A percentile compares a stretch with the other conserved stretches of the same genome.
phyloP scores from a whole-genome alignment of 2,888 invertebrate genomes.

The Cephalotes varians region DNA sequence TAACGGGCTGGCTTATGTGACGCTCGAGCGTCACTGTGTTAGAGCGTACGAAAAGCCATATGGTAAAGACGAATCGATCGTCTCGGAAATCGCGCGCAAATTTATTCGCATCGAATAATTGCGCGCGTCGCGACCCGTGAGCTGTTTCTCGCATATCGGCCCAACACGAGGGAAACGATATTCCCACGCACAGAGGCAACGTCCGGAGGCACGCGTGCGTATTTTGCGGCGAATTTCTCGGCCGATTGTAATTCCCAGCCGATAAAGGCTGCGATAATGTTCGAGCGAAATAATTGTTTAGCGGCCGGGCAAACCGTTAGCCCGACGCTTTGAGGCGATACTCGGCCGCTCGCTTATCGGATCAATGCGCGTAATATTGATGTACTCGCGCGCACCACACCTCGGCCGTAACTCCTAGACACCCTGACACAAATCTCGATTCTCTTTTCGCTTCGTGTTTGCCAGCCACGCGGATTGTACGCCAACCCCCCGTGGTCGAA shows the following conservation, averaged over 20 bases:
- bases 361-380: conserved; percentile 30
- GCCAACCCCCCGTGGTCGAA: not conserved
- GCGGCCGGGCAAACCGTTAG: conserved; percentile 34
- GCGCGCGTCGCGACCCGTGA: not conserved
- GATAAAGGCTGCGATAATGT: conserved; percentile 40
- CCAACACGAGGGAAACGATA: not conserved
- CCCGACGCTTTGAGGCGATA: conserved; percentile 21
- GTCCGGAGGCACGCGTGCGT: not conserved
- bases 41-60: not conserved
- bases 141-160: conserved; percentile 37
- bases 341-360: conserved; percentile 13
- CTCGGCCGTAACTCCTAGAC: not conserved
- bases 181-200: conserved; percentile 34
- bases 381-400: not conserved
- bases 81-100: conserved; percentile 25
- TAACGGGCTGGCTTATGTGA: conserved; percentile 71
- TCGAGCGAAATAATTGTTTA: conserved; percentile 47
- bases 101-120: conserved; percentile 47
- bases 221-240: not conserved
- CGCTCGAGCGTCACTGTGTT: conserved; percentile 9
- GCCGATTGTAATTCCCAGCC: conserved; percentile 34
- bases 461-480: not conserved
- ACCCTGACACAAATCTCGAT: conserved; percentile 43
- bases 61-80: conserved; percentile 38
- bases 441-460: not conserved